These are phyloP conservation scores for Hormaphis cornu DNA, from an alignment of 1,140 invertebrate genomes.

Conservation along the genomic window DNA sequence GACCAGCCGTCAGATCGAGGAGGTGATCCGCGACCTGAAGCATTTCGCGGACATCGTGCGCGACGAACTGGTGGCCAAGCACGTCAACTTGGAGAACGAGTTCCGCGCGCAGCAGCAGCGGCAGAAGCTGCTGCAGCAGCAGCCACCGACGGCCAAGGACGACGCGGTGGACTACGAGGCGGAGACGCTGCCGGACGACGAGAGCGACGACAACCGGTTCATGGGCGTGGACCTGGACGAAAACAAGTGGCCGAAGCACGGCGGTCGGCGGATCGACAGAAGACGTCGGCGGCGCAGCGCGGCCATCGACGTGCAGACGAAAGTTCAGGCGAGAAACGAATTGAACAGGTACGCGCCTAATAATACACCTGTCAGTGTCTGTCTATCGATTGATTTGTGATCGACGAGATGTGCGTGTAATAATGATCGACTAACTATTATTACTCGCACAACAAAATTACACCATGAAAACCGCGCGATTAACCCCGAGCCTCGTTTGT, in stretches of 20 bases:
- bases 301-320: not conserved
- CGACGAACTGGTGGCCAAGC: not conserved
- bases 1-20: not conserved
- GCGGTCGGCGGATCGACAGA: not conserved
- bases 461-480: no score
- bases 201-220: no score
- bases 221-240: slow-evolving; percentile 1
- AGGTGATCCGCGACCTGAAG: not conserved
- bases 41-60: not conserved
- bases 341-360: slow-evolving; percentile 11
- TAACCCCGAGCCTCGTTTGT: no score
- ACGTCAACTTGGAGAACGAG: not conserved
- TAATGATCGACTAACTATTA: no score
- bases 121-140: not conserved
- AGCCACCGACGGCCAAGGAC: slow-evolving; percentile 4
- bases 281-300: not conserved
- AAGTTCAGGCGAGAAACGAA: not conserved
- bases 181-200: no score
- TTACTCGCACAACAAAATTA: no score
- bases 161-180: not conserved
- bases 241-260: not conserved
- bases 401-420: no score
- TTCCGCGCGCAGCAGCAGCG: slow-evolving; percentile 17
- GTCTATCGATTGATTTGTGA: no score
- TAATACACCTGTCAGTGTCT: no score